Evolutionary conservation across 2,113 vertebrate species (phyloP).

Genomic region (Poicephalus meyeri): DNA sequence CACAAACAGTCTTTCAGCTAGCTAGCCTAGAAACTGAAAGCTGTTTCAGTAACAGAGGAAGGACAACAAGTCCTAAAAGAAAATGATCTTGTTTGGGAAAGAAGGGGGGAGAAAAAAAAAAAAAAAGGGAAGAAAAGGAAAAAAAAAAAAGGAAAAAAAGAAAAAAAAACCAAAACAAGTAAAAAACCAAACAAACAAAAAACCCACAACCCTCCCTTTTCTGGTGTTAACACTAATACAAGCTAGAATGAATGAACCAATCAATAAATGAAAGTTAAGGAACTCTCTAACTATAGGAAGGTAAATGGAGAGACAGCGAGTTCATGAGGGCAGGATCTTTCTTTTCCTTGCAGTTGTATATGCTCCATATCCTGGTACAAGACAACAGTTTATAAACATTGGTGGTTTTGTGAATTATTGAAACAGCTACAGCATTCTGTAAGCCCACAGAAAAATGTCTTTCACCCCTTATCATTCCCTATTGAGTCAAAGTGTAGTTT

Average conservation of each 20-base stretch:
- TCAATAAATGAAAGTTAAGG: background rate
- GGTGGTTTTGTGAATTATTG: slow-evolving; percentile 30
- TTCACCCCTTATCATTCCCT: slow-evolving; percentile 9
- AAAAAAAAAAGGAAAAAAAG: no score
- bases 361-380: background rate
- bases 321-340: background rate
- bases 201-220: background rate
- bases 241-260: background rate
- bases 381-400: background rate
- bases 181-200: background rate
- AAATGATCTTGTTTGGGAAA: slow-evolving; percentile 56
- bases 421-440: background rate
- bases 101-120: background rate
- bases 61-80: slow-evolving; percentile 69
- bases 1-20: slow-evolving; percentile 68
- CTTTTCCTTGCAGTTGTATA: background rate
- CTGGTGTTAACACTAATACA: background rate
- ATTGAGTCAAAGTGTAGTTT: slow-evolving; percentile 22
- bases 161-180: no score
- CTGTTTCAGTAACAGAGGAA: slow-evolving; percentile 61
- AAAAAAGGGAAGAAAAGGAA: background rate
- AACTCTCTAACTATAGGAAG: background rate
- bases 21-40: slow-evolving; percentile 73
- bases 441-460: background rate
- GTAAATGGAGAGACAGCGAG: background rate